These are phyloP conservation scores for Erpornis zantholeuca DNA, from an alignment of 2,113 vertebrate genomes.

Conservation along the genomic window DNA sequence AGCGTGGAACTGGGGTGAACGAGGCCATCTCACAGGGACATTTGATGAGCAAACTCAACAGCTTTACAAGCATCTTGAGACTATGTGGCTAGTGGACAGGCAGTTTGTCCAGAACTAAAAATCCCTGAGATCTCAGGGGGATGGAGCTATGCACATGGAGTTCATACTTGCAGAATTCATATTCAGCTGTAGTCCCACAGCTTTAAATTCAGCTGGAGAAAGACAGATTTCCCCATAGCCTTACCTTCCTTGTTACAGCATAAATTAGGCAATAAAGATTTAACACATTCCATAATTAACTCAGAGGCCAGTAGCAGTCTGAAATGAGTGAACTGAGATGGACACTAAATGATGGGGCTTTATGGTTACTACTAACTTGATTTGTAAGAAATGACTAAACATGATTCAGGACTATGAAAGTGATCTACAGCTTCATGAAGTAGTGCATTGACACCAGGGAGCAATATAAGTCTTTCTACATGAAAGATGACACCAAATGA, in stretches of 20 bases:
- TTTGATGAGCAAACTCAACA: background rate
- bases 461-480: background rate
- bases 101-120: background rate
- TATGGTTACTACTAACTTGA: background rate
- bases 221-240: background rate
- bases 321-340: conserved; percentile 1
- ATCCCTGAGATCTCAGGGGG: background rate
- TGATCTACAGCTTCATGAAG: conserved; percentile 53
- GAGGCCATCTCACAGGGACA: background rate
- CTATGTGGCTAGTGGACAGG: background rate
- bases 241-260: background rate
- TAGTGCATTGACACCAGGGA: conserved; percentile 16
- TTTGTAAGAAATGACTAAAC: conserved; percentile 29
- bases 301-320: background rate
- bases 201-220: background rate
- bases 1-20: background rate
- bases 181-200: background rate
- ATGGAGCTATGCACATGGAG: background rate
- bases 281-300: background rate
- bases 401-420: conserved; percentile 27
- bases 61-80: background rate
- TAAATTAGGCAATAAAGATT: background rate
- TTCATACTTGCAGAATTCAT: background rate
- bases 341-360: background rate
- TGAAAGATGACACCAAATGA: conserved; percentile 41